phyloP scores from a whole-genome alignment of 1,140 invertebrate species.

The Spodoptera frugiperda region DNA sequence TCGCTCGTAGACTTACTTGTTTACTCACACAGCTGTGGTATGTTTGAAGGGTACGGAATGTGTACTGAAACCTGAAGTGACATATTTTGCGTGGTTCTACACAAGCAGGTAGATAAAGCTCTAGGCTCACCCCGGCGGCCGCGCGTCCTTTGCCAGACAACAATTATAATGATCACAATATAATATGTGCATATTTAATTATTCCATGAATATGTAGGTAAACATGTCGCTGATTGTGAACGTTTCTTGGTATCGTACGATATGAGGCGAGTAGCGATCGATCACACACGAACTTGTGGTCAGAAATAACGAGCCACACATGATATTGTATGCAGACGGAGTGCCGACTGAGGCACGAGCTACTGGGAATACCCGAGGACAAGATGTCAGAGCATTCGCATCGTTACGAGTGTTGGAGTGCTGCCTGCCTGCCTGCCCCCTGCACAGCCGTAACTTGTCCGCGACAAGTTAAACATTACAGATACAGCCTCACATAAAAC shows the following conservation, averaged over 20 bases:
- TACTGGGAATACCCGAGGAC: neutral
- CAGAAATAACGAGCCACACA: neutral
- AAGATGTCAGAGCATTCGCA: neutral
- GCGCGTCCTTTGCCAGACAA: neutral
- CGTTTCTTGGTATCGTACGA: slow-evolving; percentile 1
- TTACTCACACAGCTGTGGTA: no score
- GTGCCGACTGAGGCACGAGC: neutral
- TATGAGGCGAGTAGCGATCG: neutral
- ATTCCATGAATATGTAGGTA: slow-evolving; percentile 6
- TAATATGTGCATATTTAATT: slow-evolving; percentile 20
- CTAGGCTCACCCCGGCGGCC: neutral
- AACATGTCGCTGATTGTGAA: slow-evolving; percentile 5
- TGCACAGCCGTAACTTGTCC: neutral
- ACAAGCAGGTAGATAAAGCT: neutral
- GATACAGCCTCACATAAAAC: neutral
- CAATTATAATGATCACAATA: slow-evolving; percentile 1
- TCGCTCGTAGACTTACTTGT: neutral
- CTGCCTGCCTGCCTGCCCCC: neutral
- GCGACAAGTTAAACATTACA: neutral
- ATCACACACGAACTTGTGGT: neutral
- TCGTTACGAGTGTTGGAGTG: no score
- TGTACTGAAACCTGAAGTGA: no score
- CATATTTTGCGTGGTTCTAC: no score
- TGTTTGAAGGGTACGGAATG: no score
- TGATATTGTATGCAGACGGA: slow-evolving; percentile 12